phyloP scores from a whole-genome alignment of 1,140 invertebrate genomes.

The Mizuhopecten yessoensis region DNA sequence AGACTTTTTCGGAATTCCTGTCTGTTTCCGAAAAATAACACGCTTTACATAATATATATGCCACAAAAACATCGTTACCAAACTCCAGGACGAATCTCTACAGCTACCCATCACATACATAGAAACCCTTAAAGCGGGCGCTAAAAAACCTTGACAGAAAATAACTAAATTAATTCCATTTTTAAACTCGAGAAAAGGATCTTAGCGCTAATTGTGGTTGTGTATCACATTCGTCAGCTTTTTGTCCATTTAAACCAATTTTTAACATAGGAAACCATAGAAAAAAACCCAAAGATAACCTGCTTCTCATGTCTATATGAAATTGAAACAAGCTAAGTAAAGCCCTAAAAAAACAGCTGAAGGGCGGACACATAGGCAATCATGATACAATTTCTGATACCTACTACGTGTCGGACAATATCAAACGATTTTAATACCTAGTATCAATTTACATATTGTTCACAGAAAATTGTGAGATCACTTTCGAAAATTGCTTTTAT shows the following conservation, averaged over 20 bases:
- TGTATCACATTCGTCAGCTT: not conserved
- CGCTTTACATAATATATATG: not conserved
- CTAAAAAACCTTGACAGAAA: constrained; percentile 15
- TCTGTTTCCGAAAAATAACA: too few relatives aligned
- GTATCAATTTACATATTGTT: constrained; percentile 17
- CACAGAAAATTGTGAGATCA: not conserved
- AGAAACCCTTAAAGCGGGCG: not conserved
- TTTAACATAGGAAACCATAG: not conserved
- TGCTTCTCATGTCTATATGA: constrained; percentile 15
- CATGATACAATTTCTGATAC: not conserved
- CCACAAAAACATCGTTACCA: not conserved
- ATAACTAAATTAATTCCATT: not conserved
- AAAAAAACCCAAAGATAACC: not conserved
- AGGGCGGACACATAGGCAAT: not conserved
- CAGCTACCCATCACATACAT: not conserved
- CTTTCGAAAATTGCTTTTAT: constrained; percentile 17
- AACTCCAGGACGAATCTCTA: not conserved
- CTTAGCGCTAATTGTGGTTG: not conserved
- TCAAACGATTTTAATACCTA: not conserved
- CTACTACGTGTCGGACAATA: not conserved
- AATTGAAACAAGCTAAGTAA: not conserved
- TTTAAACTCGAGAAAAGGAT: not conserved
- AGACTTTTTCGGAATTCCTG: too few relatives aligned
- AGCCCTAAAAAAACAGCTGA: not conserved
- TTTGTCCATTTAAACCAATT: constrained; percentile 13